Conservation (phyloP, 35 echinoderm and acorn worm species). For the Apostichopus californicus region DNA sequence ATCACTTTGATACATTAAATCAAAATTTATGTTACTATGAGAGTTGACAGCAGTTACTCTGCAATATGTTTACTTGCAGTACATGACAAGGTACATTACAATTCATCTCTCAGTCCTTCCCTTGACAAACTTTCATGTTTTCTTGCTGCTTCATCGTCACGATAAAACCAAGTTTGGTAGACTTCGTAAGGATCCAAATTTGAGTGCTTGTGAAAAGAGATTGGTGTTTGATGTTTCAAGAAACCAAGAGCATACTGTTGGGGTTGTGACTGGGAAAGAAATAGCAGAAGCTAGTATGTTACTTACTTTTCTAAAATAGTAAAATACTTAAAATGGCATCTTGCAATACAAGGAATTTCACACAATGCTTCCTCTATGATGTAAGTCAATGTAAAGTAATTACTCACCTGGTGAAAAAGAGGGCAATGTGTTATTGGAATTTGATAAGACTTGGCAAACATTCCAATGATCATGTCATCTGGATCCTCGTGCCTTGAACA, state of each 20-base stretch:
- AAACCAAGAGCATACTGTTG: slow-evolving; percentile 76
- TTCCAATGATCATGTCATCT: slow-evolving; percentile 98
- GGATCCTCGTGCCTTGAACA: slow-evolving; percentile 87
- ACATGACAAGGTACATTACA: neutral
- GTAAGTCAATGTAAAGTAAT: neutral
- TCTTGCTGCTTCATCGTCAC: slow-evolving; percentile 55
- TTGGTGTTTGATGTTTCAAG: slow-evolving; percentile 78
- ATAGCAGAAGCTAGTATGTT: too few species aligned
- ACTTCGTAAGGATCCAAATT: slow-evolving; percentile 75
- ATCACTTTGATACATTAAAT: too few species aligned
- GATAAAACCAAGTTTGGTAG: slow-evolving; percentile 77
- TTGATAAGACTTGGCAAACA: slow-evolving; percentile 71
- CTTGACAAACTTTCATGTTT: neutral
- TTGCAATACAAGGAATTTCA: neutral
- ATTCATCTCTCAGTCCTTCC: neutral
- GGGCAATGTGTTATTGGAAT: slow-evolving; percentile 82
- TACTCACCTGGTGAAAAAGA: slow-evolving; percentile 93
- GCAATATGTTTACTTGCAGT: too few species aligned
- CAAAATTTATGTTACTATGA: too few species aligned
- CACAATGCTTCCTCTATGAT: neutral
- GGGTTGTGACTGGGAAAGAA: slow-evolving; percentile 69
- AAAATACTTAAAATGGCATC: neutral
- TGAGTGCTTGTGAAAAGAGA: slow-evolving; percentile 95
- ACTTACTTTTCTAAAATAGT: neutral
- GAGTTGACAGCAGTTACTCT: too few species aligned